Evolutionary conservation across 2,888 invertebrate species (phyloP).

Genomic region (Drosophila borealis): DNA sequence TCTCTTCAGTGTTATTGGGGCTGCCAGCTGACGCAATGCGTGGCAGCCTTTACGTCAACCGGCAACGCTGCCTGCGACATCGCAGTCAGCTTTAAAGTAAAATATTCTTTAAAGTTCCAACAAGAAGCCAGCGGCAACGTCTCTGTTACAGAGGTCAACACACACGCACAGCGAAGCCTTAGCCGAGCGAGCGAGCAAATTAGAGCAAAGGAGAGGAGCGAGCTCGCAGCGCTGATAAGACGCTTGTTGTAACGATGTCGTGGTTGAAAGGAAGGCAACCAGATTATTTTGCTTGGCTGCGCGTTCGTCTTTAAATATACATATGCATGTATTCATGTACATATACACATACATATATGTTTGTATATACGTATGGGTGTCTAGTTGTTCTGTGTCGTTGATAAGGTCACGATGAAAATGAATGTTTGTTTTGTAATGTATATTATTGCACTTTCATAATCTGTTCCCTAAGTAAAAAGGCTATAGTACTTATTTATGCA

Average conservation of each 20-base stretch:
- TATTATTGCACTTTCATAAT: slow-evolving; percentile 8
- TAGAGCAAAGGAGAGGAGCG: background rate
- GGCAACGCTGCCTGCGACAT: slow-evolving; percentile 18
- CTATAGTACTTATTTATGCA: no score
- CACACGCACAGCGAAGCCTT: slow-evolving; percentile 18
- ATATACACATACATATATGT: background rate
- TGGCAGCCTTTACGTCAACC: slow-evolving; percentile 64
- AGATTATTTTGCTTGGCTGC: no score
- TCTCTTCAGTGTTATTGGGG: background rate
- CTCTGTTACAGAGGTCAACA: slow-evolving; percentile 43
- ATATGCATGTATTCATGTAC: background rate
- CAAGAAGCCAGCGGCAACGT: slow-evolving; percentile 6
- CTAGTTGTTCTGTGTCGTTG: background rate
- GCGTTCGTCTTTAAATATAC: background rate
- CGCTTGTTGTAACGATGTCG: slow-evolving; percentile 16
- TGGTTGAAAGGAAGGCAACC: slow-evolving; percentile 1
- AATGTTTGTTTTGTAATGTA: slow-evolving; percentile 10
- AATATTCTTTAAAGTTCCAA: slow-evolving; percentile 41
- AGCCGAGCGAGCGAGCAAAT: background rate
- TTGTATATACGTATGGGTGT: no score
- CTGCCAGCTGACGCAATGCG: slow-evolving; percentile 66
- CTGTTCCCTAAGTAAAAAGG: background rate
- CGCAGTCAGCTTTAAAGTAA: slow-evolving; percentile 33
- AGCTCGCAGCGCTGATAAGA: slow-evolving; percentile 36
- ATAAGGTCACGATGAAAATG: slow-evolving; percentile 24